phyloP scores from a whole-genome alignment of 1,140 invertebrate species.

The Psilanteris sp. region DNA sequence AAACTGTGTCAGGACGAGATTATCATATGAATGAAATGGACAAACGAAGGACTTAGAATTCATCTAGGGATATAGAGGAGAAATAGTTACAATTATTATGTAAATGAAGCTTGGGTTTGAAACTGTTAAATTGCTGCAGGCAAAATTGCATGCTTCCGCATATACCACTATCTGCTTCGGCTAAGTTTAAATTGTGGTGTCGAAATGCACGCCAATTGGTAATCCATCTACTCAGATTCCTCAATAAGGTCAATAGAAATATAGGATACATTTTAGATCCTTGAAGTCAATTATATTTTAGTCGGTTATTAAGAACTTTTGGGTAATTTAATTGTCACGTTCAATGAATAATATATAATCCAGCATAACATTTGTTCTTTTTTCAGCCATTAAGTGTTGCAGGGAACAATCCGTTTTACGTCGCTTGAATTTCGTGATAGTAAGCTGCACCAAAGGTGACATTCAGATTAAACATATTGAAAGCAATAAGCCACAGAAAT shows the following conservation, averaged over 20 bases:
- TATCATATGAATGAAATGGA: constrained; percentile 57
- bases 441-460: constrained; percentile 32
- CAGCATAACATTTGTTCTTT: no score
- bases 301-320: no score
- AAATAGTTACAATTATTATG: constrained; percentile 69
- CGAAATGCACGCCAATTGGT: constrained; percentile 59
- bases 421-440: constrained; percentile 31
- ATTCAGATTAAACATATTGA: constrained; percentile 48
- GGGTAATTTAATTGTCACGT: no score
- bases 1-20: constrained; percentile 40
- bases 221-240: constrained; percentile 52
- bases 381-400: constrained; percentile 5
- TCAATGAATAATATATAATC: no score
- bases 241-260: constrained; percentile 35
- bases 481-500: constrained; percentile 48
- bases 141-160: constrained; percentile 66
- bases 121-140: constrained; percentile 68
- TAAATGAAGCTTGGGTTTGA: constrained; percentile 61
- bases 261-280: constrained; percentile 34
- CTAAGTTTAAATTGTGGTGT: constrained; percentile 56
- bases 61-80: constrained; percentile 44
- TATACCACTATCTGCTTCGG: constrained; percentile 41
- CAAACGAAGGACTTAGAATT: constrained; percentile 42
- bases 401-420: constrained; percentile 22
- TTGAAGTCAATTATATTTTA: no score